Evolutionary conservation across 1,140 invertebrate species (phyloP).

Genomic region (Centruroides sculpturatus): DNA sequence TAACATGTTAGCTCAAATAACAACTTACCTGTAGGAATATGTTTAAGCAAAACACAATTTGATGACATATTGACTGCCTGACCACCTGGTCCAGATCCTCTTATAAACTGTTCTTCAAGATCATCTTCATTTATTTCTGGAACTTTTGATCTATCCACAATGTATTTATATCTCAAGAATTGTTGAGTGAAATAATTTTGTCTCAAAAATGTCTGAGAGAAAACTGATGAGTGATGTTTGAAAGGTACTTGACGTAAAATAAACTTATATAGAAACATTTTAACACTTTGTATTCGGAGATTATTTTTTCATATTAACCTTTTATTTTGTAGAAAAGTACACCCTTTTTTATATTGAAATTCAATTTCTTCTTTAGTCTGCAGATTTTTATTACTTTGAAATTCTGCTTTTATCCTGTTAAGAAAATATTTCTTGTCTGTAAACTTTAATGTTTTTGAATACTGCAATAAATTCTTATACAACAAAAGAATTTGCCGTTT

Average conservation of each 20-base stretch:
- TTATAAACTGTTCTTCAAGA: slow-evolving; percentile 57
- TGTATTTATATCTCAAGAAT: neutral
- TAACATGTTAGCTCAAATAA: too few species aligned
- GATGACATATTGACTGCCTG: slow-evolving; percentile 67
- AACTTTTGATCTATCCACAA: slow-evolving; percentile 52
- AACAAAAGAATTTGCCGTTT: slow-evolving; percentile 22
- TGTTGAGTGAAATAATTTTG: neutral
- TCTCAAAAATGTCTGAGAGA: neutral
- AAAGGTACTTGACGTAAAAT: neutral
- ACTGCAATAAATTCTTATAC: slow-evolving; percentile 43
- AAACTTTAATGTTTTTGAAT: slow-evolving; percentile 40
- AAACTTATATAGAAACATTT: neutral
- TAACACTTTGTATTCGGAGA: neutral
- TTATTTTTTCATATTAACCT: neutral
- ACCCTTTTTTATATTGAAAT: slow-evolving; percentile 28
- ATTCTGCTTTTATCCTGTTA: slow-evolving; percentile 39
- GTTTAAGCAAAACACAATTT: slow-evolving; percentile 69
- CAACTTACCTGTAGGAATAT: slow-evolving; percentile 51
- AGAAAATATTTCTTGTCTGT: slow-evolving; percentile 44
- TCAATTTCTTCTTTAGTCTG: slow-evolving; percentile 35
- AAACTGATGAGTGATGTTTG: neutral
- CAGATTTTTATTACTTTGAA: slow-evolving; percentile 39
- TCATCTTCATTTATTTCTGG: slow-evolving; percentile 58
- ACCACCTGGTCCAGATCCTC: slow-evolving; percentile 75
- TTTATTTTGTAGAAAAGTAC: slow-evolving; percentile 12